Conservation (phyloP, 2,113 vertebrate genomes). For the Lichenostomus cassidix region DNA sequence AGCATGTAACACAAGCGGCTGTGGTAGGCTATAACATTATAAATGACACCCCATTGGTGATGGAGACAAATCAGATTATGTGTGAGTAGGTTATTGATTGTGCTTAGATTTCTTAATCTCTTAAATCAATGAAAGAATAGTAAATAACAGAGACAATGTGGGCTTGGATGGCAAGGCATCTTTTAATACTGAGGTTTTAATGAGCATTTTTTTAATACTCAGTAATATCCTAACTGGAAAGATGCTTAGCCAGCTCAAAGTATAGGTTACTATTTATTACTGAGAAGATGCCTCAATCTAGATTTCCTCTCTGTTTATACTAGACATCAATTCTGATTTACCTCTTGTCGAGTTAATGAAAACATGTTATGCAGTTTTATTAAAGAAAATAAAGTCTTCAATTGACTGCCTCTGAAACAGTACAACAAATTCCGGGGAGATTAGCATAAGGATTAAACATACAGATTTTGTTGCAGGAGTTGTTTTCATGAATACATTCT, state of each 20-base stretch:
- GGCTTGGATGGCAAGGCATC: background rate
- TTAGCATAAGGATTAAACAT: constrained; percentile 62
- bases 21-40: background rate
- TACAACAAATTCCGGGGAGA: constrained; percentile 38
- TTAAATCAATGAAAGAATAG: constrained; percentile 12
- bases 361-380: constrained; percentile 33
- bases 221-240: constrained; percentile 19
- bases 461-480: constrained; percentile 67
- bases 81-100: constrained; percentile 22
- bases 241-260: background rate
- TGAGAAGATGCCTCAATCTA: background rate
- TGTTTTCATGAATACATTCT: constrained; percentile 66
- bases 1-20: background rate
- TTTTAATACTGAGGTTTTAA: constrained; percentile 8
- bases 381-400: constrained; percentile 57
- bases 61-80: constrained; percentile 36
- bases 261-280: background rate
- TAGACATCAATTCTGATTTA: constrained; percentile 53
- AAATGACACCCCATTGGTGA: background rate
- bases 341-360: constrained; percentile 53
- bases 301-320: constrained; percentile 21
- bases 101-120: constrained; percentile 47
- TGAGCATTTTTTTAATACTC: constrained; percentile 26
- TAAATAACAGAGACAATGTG: background rate
- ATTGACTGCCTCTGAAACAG: constrained; percentile 32